Base-by-base conservation (phyloP, 1,140 invertebrate species). In the Gryon sp. region DNA sequence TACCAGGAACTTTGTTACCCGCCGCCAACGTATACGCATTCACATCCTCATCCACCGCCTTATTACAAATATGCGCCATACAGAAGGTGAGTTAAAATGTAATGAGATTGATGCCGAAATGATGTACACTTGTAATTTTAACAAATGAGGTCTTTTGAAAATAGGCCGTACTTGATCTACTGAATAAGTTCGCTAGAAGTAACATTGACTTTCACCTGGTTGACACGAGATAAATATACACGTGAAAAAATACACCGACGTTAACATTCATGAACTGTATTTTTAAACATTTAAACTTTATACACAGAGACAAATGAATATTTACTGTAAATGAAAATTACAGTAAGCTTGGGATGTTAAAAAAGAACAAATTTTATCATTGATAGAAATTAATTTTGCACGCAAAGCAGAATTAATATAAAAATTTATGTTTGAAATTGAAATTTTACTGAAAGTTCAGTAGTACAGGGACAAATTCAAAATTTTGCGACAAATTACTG, bases 41-140 rank as follows among this genome's bases (percentile, higher is more conserved):
- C 86, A 12, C 88, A 89, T 74, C 80, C 86, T 55, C 88, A 87
- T 79, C 91, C 92, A 48, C 90, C 91, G 63, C 90, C 91, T 80
- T 92, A 92, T 84, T 92, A 93, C 84, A 91, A 93, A 72, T 92
- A 93, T 79, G 90, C 92, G 78, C 91, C 86, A 15, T 89, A 88
- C 63, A 86, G 87, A 82, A 88, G 88, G 88, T 88, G 78, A 84
- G 78, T 73, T 41, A 66, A 41, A 76, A 52, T 36, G 26, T 60
- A 63, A 59, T 57, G 36, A 50, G 8, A 50, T 50, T 66, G 40
- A 68, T 75, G 30, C 22, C 6, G 19, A 60, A 57, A 16, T 28
- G n/a, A 7, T 8, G 28, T 11, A 30, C 19, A 15, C 26, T 34
- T 24, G 14, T 48, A 40, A 68, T 55, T 55, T 46, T 14, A 14